Base-by-base conservation (phyloP, 2,888 invertebrate genomes). In the Chesias legatella region DNA sequence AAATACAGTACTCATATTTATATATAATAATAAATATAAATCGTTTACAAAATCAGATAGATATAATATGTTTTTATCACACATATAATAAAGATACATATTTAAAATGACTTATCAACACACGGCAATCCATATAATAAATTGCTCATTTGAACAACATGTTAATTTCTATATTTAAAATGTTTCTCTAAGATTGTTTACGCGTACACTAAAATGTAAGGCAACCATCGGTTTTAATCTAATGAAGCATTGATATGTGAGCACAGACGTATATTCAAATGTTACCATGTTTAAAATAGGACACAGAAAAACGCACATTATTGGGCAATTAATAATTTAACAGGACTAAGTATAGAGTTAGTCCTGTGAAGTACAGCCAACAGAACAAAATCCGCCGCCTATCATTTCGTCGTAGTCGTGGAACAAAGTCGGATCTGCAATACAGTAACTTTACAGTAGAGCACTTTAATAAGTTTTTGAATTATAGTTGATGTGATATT, bases 211-310 rank as follows among this genome's bases (percentile, higher is more conserved):
- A 25, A 21, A 7, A 21, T 60, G 58, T 79, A 83, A 84, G 83
- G 82, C 82, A 82, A 79, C 81, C 62, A 56, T 79, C 72, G 83
- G 82, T 75, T 63, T 68, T 69, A 73, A 73, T 51, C 63, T 66
- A 63, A 49, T 46, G 49, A 46, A 42, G 52, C 53, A 63, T 75
- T 69, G 69, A 73, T 69, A 67, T 68, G 72, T 43, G 60, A 67
- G 72, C 69, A 63, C 60, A 51, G 49, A 46, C 53, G 43, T 52
- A 51, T 66, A 68, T 63, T 53, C 55, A 54, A 53, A 41, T 37
- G 36, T 37, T 46, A 49, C 20, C n/a, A n/a, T 49, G 50, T 54
- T 49, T n/a, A n/a, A 32, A 60, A 60, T 51, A 52, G 35, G 35
- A 21, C 38, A 33, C 5, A 43, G 43, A 28, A 43, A 43, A 43